Evolutionary conservation across 1,140 invertebrate species (phyloP), one percentile per base, ranked within the genome.

Genomic region (Tetramorium simillimum): DNA sequence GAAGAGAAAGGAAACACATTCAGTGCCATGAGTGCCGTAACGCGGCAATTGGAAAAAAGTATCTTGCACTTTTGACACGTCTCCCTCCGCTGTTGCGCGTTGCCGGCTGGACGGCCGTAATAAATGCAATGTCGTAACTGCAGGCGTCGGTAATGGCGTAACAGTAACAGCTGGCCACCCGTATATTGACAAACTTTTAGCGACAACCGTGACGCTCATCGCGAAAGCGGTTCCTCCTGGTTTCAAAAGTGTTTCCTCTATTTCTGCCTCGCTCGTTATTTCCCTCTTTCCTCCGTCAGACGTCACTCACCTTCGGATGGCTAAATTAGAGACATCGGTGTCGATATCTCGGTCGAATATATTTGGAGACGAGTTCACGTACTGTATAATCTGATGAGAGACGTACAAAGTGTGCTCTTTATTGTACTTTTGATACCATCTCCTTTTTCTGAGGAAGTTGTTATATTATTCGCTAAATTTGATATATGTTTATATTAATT

Each of bases 181-280:
- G 88, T 87, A 91, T 93, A 92, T 94, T 91, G 90, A 91, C 91
- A 91, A 94, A 93, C 90, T 93, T 93, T 51, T 77, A 86, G 76
- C 67, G 37, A 69, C 81, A 9, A 67, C n/a, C 53, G 56, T 69
- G 33, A 56, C 76, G 84, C 53, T 69, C 67, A 40, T 69, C 62
- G 46, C 4, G 9, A 70, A 81, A 69, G 33, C 60, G 65, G 12
- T 58, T 1, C 10, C 7, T 40, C 28, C 24, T 14, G 53, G 18
- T 6, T 56, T 5, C 12, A 51, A 56, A 77, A 73, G 43, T 21
- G 46, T 24, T 49, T 72, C 24, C 46, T 78, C 82, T 78, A 67
- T 78, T 65, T 78, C 73, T 51, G 40, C 76, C 33, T 21, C 40
- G 24, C 7, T 69, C 53, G 14, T 40, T 73, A 60, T 82, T 60